These are phyloP conservation scores for Channa maculata DNA, from an alignment of 2,113 vertebrate species.

Conservation along the genomic window DNA sequence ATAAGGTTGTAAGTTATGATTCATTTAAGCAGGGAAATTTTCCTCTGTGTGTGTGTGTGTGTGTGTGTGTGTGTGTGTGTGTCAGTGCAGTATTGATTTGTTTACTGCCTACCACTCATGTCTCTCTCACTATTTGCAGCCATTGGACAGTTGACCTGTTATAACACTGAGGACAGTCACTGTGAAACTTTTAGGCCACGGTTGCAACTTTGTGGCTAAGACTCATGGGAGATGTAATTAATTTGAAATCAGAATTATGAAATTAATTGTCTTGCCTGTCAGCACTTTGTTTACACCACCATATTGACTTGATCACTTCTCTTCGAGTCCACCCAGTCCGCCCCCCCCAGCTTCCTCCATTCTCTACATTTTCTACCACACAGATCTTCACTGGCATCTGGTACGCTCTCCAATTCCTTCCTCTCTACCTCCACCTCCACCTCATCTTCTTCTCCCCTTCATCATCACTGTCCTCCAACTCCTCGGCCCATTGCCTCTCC, in stretches of 20 bases:
- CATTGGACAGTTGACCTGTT: slow-evolving; percentile 8
- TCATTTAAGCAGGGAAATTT: no score
- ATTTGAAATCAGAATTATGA: background rate
- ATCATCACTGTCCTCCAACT: background rate
- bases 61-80: slow-evolving; percentile 2
- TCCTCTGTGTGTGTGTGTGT: slow-evolving; percentile 8
- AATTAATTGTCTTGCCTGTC: background rate
- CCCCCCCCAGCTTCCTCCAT: slow-evolving; percentile 39
- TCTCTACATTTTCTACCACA: background rate
- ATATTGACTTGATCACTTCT: slow-evolving; percentile 48
- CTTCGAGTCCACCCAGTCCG: slow-evolving; percentile 22
- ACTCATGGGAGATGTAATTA: slow-evolving; percentile 25
- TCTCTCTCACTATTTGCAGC: slow-evolving; percentile 10
- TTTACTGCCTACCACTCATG: background rate
- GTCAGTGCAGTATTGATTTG: slow-evolving; percentile 29
- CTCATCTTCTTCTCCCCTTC: background rate
- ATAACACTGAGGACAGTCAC: background rate
- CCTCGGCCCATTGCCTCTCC: background rate
- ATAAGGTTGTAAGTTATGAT: no score
- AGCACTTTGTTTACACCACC: slow-evolving; percentile 21
- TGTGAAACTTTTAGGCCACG: background rate
- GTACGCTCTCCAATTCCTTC: background rate
- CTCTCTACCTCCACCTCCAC: background rate
- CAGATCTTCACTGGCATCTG: background rate
- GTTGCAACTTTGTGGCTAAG: background rate